These are phyloP conservation scores for Peromyscus polionotus DNA, from an alignment of 2,113 vertebrate genomes.

Conservation along the genomic window DNA sequence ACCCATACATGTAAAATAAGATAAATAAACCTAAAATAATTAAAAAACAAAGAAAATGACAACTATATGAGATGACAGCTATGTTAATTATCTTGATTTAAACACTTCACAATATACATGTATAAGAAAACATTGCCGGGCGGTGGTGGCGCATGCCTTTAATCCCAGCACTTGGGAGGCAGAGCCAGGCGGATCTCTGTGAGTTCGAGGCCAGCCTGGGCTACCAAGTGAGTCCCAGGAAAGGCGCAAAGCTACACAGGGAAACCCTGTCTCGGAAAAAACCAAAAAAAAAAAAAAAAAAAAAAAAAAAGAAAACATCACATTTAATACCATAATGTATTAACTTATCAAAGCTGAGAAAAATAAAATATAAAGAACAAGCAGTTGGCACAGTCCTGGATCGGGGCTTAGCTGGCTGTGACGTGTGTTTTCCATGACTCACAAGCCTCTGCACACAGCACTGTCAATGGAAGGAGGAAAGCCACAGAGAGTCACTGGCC, in stretches of 20 bases:
- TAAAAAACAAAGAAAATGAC: neutral
- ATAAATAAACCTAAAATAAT: neutral
- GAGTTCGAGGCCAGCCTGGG: no score
- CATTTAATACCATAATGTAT: neutral
- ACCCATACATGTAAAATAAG: neutral
- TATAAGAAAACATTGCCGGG: neutral
- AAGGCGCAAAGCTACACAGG: no score
- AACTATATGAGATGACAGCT: neutral
- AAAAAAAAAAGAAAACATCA: neutral
- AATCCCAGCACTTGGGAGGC: no score
- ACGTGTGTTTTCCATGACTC: neutral
- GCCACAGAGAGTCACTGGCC: neutral
- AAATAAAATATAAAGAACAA: neutral
- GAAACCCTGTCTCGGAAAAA: no score
- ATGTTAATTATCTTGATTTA: neutral
- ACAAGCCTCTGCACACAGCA: neutral
- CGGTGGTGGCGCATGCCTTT: no score
- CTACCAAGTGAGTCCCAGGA: no score
- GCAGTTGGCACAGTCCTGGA: neutral
- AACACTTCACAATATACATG: no score
- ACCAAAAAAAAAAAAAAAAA: no score
- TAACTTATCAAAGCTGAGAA: neutral
- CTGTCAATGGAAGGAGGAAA: neutral
- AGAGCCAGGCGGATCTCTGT: no score
- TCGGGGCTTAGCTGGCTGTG: neutral